Evolutionary conservation across 1,140 invertebrate genomes (phyloP).

Genomic region (Palaemon carinicauda): DNA sequence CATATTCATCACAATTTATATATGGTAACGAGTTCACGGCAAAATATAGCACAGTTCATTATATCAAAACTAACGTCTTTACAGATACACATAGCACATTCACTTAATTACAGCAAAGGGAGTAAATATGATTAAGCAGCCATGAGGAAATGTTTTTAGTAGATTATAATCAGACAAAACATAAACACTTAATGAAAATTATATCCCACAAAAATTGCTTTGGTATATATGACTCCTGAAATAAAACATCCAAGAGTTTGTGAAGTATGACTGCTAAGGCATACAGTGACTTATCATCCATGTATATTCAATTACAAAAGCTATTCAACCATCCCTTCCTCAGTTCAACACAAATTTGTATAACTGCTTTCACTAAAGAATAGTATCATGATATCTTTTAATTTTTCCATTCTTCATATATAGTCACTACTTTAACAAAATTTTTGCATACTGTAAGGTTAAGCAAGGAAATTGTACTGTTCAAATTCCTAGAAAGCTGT

Average conservation of each 20-base stretch:
- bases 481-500: no score
- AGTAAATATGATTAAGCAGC: background rate
- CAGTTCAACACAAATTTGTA: no score
- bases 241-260: background rate
- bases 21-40: background rate
- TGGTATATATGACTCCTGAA: slow-evolving; percentile 24
- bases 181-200: background rate
- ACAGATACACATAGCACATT: background rate
- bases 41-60: background rate
- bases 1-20: background rate
- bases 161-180: background rate
- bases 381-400: no score
- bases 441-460: no score
- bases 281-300: no score
- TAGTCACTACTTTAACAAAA: no score
- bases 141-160: background rate
- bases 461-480: no score
- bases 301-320: no score
- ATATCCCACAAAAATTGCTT: slow-evolving; percentile 14
- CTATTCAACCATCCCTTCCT: no score
- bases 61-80: background rate
- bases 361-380: no score
- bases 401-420: no score
- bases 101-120: background rate
- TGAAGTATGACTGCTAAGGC: background rate